These are phyloP conservation scores for Morpho helenor DNA, from an alignment of 2,888 invertebrate genomes.

Conservation along the genomic window DNA sequence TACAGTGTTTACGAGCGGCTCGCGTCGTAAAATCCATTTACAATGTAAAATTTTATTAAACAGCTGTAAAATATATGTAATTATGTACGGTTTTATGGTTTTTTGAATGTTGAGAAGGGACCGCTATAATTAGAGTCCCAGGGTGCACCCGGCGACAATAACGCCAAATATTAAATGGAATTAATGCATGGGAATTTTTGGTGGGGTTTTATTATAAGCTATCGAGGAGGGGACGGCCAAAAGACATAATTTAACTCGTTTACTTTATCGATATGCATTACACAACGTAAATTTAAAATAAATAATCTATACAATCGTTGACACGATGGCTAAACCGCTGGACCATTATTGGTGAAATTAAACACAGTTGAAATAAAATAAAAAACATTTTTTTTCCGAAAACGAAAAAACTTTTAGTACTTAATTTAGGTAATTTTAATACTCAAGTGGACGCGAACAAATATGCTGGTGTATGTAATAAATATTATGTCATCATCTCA, in stretches of 20 bases:
- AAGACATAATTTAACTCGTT: background rate
- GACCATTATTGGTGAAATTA: no score
- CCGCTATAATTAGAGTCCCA: constrained; percentile 10
- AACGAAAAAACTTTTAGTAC: no score
- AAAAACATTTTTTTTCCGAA: no score
- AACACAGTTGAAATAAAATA: no score
- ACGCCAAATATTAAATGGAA: constrained; percentile 8
- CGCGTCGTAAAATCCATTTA: constrained; percentile 32
- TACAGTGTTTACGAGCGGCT: constrained; percentile 31
- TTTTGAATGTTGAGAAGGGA: constrained; percentile 30
- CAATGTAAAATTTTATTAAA: constrained; percentile 44
- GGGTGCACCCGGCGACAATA: constrained; percentile 5
- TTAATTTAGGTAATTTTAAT: no score
- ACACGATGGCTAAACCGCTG: no score
- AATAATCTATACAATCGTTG: no score
- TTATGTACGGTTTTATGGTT: constrained; percentile 35
- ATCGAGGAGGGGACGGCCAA: background rate
- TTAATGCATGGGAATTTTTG: constrained; percentile 12
- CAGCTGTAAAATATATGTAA: constrained; percentile 40
- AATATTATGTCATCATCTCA: no score
- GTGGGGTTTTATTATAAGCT: background rate
- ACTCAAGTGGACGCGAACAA: no score
- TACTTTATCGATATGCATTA: no score
- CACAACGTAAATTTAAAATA: no score
- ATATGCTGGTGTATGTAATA: no score